Percentiles rank a stretch among this genome's conserved stretches.
These are phyloP conservation scores for Drosophila neonasuta DNA, from an alignment of 2,888 invertebrate genomes.

Conservation along the genomic window DNA sequence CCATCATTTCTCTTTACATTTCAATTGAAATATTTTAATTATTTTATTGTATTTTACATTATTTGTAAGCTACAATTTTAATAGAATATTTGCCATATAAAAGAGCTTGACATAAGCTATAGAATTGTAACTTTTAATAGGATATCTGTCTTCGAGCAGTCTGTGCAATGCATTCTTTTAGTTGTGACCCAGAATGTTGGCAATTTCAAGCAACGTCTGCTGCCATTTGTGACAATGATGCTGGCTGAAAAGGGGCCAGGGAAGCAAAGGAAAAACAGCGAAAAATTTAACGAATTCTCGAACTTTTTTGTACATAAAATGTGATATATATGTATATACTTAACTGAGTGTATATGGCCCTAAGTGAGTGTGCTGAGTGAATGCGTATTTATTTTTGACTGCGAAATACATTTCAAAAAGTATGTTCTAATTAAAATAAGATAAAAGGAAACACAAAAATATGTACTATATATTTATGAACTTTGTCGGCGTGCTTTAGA, in stretches of 20 bases:
- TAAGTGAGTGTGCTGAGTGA: slow-evolving; percentile 10
- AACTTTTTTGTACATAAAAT: slow-evolving; percentile 12
- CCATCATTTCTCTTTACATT: not conserved
- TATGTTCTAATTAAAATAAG: slow-evolving; percentile 63
- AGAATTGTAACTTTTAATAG: not conserved
- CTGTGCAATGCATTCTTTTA: not conserved
- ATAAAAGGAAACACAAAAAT: slow-evolving; percentile 41
- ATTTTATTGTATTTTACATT: too few species aligned
- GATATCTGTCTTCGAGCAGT: not conserved
- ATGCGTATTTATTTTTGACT: slow-evolving; percentile 34
- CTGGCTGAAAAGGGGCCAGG: not conserved
- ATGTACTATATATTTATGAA: slow-evolving; percentile 31
- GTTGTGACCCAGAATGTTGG: slow-evolving; percentile 26
- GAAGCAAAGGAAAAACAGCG: not conserved
- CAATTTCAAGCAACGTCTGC: slow-evolving; percentile 8
- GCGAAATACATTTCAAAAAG: slow-evolving; percentile 27
- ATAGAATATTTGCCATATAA: not conserved
- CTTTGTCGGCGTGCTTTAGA: slow-evolving; percentile 67
- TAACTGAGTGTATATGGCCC: slow-evolving; percentile 2
- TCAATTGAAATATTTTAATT: not conserved
- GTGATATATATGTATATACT: slow-evolving; percentile 5
- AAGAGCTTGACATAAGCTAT: too few species aligned
- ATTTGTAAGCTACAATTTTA: not conserved
- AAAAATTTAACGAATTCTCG: slow-evolving; percentile 31
- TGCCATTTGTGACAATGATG: slow-evolving; percentile 27